Evolutionary conservation across 2,888 invertebrate genomes (phyloP).

Genomic region (Drosophila demipolita): DNA sequence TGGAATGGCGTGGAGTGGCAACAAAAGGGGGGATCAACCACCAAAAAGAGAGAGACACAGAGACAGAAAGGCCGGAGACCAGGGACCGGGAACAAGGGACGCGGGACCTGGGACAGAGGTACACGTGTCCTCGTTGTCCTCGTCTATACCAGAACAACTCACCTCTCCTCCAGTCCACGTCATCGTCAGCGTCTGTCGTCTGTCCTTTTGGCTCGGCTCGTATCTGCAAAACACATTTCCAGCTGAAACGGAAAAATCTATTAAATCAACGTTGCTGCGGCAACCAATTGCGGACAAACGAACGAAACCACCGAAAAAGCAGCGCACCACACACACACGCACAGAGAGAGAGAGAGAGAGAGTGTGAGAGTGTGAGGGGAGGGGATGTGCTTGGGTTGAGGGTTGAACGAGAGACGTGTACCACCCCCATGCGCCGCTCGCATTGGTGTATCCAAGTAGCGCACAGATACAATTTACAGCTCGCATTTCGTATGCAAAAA

Average conservation of each 20-base stretch:
- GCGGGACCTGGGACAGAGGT: background rate
- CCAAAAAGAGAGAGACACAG: background rate
- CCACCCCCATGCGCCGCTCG: conserved; percentile 67
- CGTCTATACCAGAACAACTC: background rate
- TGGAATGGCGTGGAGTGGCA: background rate
- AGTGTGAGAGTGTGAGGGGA: background rate
- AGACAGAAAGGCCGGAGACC: background rate
- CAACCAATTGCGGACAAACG: conserved; percentile 85
- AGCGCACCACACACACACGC: conserved; percentile 28
- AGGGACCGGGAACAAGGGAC: background rate
- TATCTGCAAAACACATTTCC: conserved; percentile 80
- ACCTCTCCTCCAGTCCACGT: conserved; percentile 24
- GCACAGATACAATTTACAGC: conserved; percentile 83
- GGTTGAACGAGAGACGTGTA: conserved; percentile 37
- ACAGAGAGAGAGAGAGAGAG: background rate
- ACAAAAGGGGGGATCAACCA: conserved; percentile 11
- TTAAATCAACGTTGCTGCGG: conserved; percentile 85
- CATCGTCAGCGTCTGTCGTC: conserved; percentile 7
- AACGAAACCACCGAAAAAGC: conserved; percentile 80
- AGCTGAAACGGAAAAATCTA: conserved; percentile 84
- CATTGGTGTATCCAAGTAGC: conserved; percentile 77
- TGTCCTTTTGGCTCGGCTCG: conserved; percentile 19
- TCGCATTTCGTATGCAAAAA: conserved; percentile 81
- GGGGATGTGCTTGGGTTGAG: conserved; percentile 7
- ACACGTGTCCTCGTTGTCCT: conserved; percentile 44